Base-by-base conservation (phyloP, 2,888 invertebrate species). In the Eupithecia centaureata region DNA sequence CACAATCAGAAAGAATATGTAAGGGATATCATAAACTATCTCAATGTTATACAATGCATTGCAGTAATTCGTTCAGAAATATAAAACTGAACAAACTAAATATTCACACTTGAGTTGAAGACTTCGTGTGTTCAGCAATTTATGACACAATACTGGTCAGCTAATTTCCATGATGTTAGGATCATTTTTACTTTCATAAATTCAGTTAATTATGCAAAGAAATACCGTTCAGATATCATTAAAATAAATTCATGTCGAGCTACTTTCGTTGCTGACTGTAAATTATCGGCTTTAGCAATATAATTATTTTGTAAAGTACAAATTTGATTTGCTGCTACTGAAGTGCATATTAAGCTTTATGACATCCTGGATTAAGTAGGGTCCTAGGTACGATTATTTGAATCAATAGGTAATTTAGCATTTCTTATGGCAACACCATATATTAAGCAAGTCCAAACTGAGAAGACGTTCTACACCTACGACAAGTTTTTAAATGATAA, bases 181-280 rank as follows among this genome's bases (percentile, higher is more conserved):
- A 38, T 18, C 18, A 18, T 18, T 42, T 42, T 18, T 18, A 2
- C 10, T 10, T 18, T n/a, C 12, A 7, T 32, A 10, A 42, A 18
- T 18, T 42, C 42, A 42, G 47, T 47, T 47, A 47, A 12, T 47
- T 47, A 47, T 47, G 18, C 22, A 47, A 22, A 22, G 22, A 47
- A 47, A 22, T 47, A 12, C 47, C 22, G 47, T 47, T 47, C 3
- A 47, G 22, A 15, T 35, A 8, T 18, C 10, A 18, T n/a, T 47
- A 18, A 47, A 22, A 47, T 47, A 22, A 22, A 47, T 47, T 22
- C 0, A 4, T 47, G 47, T 47, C 12, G 10, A 47, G 47, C 47
- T 47, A 47, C 47, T 47, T 47, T 1, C 47, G 47, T 47, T 47
- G 47, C 42, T 42, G 42, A 42, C 42, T 42, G 42, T 18, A 42